These are phyloP conservation scores for Lophochroa leadbeateri DNA, from an alignment of 2,113 vertebrate genomes.

Conservation along the genomic window DNA sequence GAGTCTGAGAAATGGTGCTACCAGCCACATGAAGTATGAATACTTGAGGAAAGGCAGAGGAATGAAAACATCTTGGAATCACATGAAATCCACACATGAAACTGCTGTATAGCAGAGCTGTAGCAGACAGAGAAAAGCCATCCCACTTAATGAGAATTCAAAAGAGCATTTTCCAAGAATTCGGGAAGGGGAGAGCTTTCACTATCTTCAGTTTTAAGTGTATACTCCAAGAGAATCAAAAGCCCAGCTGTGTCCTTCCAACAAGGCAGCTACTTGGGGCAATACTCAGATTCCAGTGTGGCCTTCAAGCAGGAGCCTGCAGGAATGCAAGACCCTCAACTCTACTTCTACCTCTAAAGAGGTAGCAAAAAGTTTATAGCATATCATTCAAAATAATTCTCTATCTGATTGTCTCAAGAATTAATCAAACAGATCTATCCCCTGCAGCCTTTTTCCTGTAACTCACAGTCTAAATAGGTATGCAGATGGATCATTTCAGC, in stretches of 20 bases:
- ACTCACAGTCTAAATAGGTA: accelerated
- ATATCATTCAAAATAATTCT: not conserved
- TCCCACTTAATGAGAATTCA: not conserved
- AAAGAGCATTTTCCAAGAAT: not conserved
- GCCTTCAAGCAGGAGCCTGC: not conserved
- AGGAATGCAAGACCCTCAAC: not conserved
- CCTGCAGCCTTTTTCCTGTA: not conserved
- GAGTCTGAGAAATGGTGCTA: not conserved
- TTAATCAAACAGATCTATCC: not conserved
- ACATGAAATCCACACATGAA: not conserved
- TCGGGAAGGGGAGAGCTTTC: not conserved
- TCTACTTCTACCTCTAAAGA: not conserved
- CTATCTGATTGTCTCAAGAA: not conserved
- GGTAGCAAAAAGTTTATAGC: not conserved
- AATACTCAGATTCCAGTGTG: not conserved
- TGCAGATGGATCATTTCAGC: not conserved
- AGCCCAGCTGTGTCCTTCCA: not conserved
- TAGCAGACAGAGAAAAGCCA: not conserved
- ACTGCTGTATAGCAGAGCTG: not conserved
- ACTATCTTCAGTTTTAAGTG: not conserved
- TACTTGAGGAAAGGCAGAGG: not conserved
- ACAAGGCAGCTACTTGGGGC: not conserved
- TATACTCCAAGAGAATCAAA: not conserved
- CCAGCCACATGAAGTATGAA: not conserved
- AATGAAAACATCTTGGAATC: not conserved